Evolutionary conservation across 37 sponge, comb jelly and placozoan genomes (phyloP).

Genomic region (Petrosia ficiformis): DNA sequence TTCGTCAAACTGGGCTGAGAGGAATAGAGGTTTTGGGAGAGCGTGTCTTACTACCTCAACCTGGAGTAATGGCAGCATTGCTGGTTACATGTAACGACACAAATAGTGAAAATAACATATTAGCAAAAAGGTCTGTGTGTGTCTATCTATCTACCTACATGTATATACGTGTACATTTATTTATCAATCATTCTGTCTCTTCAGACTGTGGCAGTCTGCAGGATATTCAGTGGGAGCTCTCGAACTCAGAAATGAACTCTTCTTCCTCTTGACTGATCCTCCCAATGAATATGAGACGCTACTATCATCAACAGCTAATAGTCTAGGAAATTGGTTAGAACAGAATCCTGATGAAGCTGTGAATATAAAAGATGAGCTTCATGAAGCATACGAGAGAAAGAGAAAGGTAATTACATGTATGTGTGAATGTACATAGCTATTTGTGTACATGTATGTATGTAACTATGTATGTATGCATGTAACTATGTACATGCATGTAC

Average conservation of each 20-base stretch:
- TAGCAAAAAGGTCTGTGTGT: slow-evolving; percentile 37
- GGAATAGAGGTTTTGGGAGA: background rate
- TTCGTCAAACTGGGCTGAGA: slow-evolving; percentile 26
- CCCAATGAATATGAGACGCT: slow-evolving; percentile 19
- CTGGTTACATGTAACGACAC: slow-evolving; percentile 38
- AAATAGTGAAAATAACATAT: slow-evolving; percentile 28
- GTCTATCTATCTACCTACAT: background rate
- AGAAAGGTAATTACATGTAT: slow-evolving; percentile 7
- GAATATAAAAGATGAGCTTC: slow-evolving; percentile 21
- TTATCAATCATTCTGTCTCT: background rate
- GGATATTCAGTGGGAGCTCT: slow-evolving; percentile 14
- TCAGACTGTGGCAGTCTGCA: slow-evolving; percentile 56
- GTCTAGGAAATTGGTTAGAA: slow-evolving; percentile 49
- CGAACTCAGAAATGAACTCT: slow-evolving; percentile 17
- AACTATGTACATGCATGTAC: too few relatives aligned
- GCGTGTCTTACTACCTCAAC: slow-evolving; percentile 5
- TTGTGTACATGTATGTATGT: too few relatives aligned
- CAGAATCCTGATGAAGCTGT: background rate
- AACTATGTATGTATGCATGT: too few relatives aligned
- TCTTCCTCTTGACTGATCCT: slow-evolving; percentile 24
- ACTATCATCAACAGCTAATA: slow-evolving; percentile 39
- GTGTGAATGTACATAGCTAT: too few relatives aligned
- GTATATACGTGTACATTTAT: background rate
- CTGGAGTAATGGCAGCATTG: slow-evolving; percentile 27
- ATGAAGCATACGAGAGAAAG: slow-evolving; percentile 31